phyloP scores from a whole-genome alignment of 2,113 vertebrate genomes.

The Chamaea fasciata region DNA sequence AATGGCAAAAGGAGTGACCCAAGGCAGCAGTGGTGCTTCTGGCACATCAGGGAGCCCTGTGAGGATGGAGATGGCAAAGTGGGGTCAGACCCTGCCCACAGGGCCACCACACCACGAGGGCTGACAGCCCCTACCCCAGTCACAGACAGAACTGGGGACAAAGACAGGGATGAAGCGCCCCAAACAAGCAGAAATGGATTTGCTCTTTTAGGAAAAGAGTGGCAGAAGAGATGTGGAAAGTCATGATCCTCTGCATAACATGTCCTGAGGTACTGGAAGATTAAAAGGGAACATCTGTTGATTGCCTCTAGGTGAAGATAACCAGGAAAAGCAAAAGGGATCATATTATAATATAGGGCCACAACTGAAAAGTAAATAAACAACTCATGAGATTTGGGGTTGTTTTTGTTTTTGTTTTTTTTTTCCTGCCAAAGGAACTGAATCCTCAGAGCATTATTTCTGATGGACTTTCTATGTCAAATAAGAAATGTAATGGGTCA shows the following conservation, averaged over 20 bases:
- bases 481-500: not conserved
- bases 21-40: not conserved
- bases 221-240: not conserved
- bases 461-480: not conserved
- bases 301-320: not conserved
- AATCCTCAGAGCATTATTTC: not conserved
- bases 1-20: fast-evolving
- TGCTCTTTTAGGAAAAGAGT: not conserved
- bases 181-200: not conserved
- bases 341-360: not conserved
- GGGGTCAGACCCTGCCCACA: not conserved
- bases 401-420: not conserved
- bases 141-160: not conserved
- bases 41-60: fast-evolving
- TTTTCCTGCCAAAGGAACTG: not conserved
- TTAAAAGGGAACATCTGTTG: not conserved
- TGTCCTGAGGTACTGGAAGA: not conserved
- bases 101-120: fast-evolving
- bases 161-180: not conserved
- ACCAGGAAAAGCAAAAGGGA: not conserved
- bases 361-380: not conserved
- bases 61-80: not conserved
- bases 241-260: not conserved
- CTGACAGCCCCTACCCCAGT: not conserved
- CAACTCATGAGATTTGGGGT: fast-evolving